phyloP scores from a whole-genome alignment of 64 coral and sea anemone genomes.

The Pocillopora damicornis region DNA sequence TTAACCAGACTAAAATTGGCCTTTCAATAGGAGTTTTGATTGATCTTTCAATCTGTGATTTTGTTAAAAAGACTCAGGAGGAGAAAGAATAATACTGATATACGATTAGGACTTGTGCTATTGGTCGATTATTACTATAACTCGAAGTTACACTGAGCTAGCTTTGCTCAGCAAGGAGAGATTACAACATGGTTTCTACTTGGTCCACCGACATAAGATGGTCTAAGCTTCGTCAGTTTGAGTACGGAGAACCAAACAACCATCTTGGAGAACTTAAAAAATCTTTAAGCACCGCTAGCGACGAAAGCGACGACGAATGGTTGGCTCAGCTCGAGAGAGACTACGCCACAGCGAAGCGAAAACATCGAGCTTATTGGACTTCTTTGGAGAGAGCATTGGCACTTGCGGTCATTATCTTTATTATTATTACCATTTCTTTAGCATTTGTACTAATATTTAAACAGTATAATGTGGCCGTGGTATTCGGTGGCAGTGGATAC shows the following conservation, averaged over 20 bases:
- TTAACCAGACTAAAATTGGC: background rate
- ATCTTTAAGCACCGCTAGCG: conserved; percentile 62
- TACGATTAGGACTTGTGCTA: background rate
- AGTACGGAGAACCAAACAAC: conserved; percentile 42
- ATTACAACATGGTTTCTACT: conserved; percentile 21
- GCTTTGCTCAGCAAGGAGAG: background rate
- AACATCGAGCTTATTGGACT: conserved; percentile 50
- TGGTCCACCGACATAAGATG: conserved; percentile 82
- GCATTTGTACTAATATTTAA: conserved; percentile 70
- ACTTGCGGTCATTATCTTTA: conserved; percentile 54
- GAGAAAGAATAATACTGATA: background rate
- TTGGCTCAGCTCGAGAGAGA: conserved; percentile 81
- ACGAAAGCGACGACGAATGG: conserved; percentile 92
- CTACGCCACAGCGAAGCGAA: conserved; percentile 78
- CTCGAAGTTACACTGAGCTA: background rate
- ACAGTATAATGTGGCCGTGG: background rate
- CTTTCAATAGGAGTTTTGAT: background rate
- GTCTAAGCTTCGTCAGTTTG: conserved; percentile 85
- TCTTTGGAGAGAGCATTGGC: conserved; percentile 58
- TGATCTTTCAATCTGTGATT: background rate
- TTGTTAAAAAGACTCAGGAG: background rate
- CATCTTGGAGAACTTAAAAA: conserved; percentile 58
- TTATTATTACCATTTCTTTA: conserved; percentile 65
- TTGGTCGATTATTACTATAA: background rate
- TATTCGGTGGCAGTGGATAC: conserved; percentile 1